phyloP scores from a whole-genome alignment of 2,113 vertebrate species.

The Tonatia bakeri region DNA sequence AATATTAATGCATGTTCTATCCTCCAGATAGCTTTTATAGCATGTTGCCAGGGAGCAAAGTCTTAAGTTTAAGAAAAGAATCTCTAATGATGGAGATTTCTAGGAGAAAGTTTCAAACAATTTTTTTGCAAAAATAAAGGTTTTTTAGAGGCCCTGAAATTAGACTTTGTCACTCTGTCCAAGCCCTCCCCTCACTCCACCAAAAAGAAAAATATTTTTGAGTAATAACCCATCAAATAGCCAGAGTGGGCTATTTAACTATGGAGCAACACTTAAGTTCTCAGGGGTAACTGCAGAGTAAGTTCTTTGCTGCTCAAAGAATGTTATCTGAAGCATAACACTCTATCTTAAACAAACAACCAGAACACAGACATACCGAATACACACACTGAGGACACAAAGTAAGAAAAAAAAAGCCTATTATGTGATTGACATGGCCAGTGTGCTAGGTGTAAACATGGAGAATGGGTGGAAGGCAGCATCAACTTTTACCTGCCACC shows the following conservation, averaged over 20 bases:
- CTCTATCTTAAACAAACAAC: neutral
- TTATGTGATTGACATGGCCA: neutral
- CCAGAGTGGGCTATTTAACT: neutral
- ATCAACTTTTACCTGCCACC: neutral
- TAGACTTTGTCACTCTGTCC: neutral
- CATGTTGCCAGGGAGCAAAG: slow-evolving; percentile 5
- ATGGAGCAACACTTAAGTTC: neutral
- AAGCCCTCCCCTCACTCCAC: neutral
- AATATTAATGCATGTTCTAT: neutral
- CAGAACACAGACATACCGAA: neutral
- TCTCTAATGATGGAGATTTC: slow-evolving; percentile 27
- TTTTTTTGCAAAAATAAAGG: neutral
- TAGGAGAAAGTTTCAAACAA: neutral
- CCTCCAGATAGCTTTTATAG: neutral
- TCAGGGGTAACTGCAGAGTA: neutral
- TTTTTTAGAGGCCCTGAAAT: slow-evolving; percentile 5
- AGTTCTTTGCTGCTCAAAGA: neutral
- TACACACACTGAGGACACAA: neutral
- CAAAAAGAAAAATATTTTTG: neutral
- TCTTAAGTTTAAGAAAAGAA: slow-evolving; percentile 16
- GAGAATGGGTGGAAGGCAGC: neutral
- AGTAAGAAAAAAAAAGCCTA: neutral
- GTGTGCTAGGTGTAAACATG: neutral
- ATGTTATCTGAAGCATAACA: neutral
- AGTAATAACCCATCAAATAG: neutral